These are phyloP conservation scores for Sebastes trivittatus DNA, from an alignment of 2,797 vertebrate species.

Conservation along the genomic window DNA sequence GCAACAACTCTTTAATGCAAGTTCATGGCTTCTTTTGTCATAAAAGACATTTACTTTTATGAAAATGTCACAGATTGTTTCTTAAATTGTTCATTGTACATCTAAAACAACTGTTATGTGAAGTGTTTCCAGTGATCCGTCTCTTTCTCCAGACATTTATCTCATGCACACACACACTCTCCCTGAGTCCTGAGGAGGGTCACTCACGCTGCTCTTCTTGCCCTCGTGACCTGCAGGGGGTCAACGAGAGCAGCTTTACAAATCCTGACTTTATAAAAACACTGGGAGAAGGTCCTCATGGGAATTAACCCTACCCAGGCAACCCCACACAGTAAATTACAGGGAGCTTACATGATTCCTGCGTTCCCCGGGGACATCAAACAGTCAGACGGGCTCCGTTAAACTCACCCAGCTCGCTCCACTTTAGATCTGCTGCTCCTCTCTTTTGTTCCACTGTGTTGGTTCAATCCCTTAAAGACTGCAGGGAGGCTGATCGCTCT, in stretches of 20 bases:
- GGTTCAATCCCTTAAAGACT: constrained; percentile 32
- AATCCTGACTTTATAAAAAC: constrained; percentile 74
- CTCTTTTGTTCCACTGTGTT: constrained; percentile 66
- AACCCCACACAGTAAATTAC: constrained; percentile 74
- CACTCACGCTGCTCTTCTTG: constrained; percentile 39
- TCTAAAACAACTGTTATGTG: not conserved
- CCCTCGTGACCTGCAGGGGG: constrained; percentile 66
- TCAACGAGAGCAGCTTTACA: constrained; percentile 74
- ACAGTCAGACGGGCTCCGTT: constrained; percentile 50
- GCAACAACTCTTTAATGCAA: not conserved
- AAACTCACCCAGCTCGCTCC: constrained; percentile 37
- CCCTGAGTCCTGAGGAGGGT: constrained; percentile 32
- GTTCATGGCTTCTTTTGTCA: not conserved
- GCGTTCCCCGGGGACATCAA: constrained; percentile 69
- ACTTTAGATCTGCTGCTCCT: constrained; percentile 54
- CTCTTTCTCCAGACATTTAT: not conserved
- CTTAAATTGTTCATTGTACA: not conserved
- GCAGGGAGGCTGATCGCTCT: constrained; percentile 38
- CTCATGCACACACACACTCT: not conserved
- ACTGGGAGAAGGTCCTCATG: constrained; percentile 62
- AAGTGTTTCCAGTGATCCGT: not conserved
- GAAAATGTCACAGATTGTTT: not conserved
- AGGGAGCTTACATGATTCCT: constrained; percentile 69
- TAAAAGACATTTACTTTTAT: not conserved
- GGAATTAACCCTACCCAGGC: constrained; percentile 73